Percentiles rank a stretch among this genome's conserved stretches.
These are phyloP conservation scores for Drosophila lacicola DNA, from an alignment of 2,888 invertebrate species.

Conservation along the genomic window DNA sequence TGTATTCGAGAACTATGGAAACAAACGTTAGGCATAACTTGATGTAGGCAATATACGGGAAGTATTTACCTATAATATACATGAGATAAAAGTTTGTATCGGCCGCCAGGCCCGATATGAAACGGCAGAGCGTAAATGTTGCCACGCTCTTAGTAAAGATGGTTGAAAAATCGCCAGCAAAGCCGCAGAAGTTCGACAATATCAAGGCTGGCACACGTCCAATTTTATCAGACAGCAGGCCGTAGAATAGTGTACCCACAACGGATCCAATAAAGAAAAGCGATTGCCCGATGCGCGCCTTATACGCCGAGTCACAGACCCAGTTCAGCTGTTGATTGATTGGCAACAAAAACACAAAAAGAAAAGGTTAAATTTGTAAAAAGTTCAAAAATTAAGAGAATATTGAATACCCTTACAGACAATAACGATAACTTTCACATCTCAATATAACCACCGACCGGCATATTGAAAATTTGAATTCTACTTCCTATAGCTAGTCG, in stretches of 20 bases:
- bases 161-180: slow-evolving; percentile 87
- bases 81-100: slow-evolving; percentile 88
- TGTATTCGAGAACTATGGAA: slow-evolving; percentile 87
- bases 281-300: slow-evolving; percentile 87
- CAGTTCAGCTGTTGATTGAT: slow-evolving; percentile 85
- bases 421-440: no score
- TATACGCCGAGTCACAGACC: slow-evolving; percentile 88
- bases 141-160: slow-evolving; percentile 85
- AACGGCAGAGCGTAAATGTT: slow-evolving; percentile 86
- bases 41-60: no score
- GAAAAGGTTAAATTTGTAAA: neutral
- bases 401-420: no score
- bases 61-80: slow-evolving; percentile 87
- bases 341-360: neutral
- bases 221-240: slow-evolving; percentile 87
- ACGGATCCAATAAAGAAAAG: slow-evolving; percentile 88
- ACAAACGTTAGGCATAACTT: neutral
- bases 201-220: slow-evolving; percentile 87
- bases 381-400: no score
- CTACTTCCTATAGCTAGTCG: no score
- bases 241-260: slow-evolving; percentile 87
- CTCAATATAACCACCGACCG: no score
- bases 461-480: no score
- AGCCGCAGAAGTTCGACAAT: slow-evolving; percentile 86
- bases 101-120: slow-evolving; percentile 87